Percentiles rank a stretch among this genome's conserved stretches.
Conservation (phyloP, 2,797 vertebrate genomes). For the Coregonus sp. region DNA sequence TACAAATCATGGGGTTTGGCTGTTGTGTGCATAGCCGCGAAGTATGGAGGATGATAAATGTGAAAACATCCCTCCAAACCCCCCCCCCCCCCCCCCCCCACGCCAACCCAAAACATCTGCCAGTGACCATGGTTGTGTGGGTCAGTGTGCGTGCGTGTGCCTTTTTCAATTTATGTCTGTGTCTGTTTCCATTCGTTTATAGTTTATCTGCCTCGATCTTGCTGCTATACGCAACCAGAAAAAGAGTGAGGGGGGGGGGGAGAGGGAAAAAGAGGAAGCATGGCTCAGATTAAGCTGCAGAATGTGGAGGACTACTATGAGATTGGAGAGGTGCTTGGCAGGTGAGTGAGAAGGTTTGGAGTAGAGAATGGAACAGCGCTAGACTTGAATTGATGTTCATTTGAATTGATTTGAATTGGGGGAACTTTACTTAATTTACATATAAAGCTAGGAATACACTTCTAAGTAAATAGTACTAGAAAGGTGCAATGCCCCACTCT, state of each 20-base stretch:
- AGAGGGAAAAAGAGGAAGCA: background rate
- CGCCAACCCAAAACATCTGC: too few species aligned
- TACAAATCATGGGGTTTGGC: background rate
- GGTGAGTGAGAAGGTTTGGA: constrained; percentile 44
- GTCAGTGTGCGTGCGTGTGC: background rate
- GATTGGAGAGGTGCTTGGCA: constrained; percentile 68
- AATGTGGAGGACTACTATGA: constrained; percentile 70
- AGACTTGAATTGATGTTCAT: background rate
- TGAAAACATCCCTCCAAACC: too few species aligned
- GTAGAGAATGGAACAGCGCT: background rate
- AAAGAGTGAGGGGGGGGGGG: background rate
- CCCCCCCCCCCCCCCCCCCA: too few species aligned
- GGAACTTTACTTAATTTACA: background rate
- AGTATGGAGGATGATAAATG: too few species aligned
- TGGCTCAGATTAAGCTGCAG: constrained; percentile 34
- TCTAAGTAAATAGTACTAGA: background rate
- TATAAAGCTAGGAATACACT: background rate
- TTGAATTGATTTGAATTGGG: background rate
- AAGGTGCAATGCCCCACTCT: background rate
- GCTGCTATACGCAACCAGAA: background rate
- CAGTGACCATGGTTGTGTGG: background rate
- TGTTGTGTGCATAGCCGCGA: background rate
- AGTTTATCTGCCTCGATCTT: background rate
- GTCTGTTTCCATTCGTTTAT: background rate
- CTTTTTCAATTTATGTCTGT: background rate